Percentiles rank a stretch among this genome's conserved stretches.
Conservation (phyloP, 2,888 invertebrate genomes). For the Tillus elongatus region DNA sequence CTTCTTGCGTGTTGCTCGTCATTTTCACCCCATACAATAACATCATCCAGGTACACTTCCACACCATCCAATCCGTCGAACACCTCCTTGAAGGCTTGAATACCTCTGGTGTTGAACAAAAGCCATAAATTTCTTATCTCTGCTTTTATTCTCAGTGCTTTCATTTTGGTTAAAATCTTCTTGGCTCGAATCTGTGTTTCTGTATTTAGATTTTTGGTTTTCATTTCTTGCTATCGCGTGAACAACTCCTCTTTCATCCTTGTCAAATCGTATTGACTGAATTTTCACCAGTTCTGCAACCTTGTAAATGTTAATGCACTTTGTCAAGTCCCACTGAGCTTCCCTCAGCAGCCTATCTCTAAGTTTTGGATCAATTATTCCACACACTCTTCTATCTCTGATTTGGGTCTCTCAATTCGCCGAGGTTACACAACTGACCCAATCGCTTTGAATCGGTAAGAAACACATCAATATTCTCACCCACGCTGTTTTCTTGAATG, state of each 20-base stretch:
- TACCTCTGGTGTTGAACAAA: constrained; percentile 8
- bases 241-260: too few species aligned
- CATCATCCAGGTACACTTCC: constrained; percentile 5
- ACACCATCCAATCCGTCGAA: not conserved
- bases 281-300: not conserved
- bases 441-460: constrained; percentile 1
- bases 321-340: not conserved
- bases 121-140: constrained; percentile 8
- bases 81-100: constrained; percentile 10
- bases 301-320: not conserved
- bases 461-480: constrained; percentile 1
- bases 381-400: constrained; percentile 3
- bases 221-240: too few species aligned
- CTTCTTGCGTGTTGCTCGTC: not conserved
- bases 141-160: too few species aligned
- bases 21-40: constrained; percentile 4
- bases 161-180: too few species aligned
- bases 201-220: too few species aligned
- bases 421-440: not conserved
- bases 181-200: too few species aligned
- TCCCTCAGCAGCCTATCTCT: constrained; percentile 7
- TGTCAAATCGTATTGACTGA: not conserved
- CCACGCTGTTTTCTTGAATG: not conserved
- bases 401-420: constrained; percentile 1
- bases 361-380: not conserved